Evolutionary conservation across 2,888 invertebrate genomes (phyloP), one percentile per base, ranked within the genome.

Genomic region (Panzeria rudis): DNA sequence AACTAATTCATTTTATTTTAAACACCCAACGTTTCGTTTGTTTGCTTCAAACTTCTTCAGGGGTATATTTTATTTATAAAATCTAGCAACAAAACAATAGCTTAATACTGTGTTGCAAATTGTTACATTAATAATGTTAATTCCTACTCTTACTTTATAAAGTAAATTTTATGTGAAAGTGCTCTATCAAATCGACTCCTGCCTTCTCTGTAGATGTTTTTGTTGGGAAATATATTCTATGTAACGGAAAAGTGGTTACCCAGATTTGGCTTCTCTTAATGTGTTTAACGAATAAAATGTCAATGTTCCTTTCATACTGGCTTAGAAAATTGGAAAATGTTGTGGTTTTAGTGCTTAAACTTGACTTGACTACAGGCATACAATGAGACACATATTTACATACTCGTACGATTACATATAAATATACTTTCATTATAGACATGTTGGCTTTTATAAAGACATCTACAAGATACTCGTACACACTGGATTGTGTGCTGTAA

Each of bases 261-360:
- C 35, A 29, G 23, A 15, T 68, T 62, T 68, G 38, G 25, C 25
- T 15, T 50, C 47, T 66, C 32, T 62, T 9, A 20, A 38, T 52
- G 20, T 66, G 25, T 64, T 54, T 54, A 66, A 38, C 59, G 13
- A 38, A 50, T 52, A 68, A 50, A 32, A 35, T 61, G 68, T 54
- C 59, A 68, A 69, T 47, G 23, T 73, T 68, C 38, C 59, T 73
- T 78, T 77, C 25, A 64, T 20, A 35, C 5, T 20, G 75, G 54
- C 69, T 66, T 80, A 59, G 66, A 62, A 69, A 69, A 77, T 73
- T 47, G 72, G 54, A 81, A 81, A 73, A 77, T 77, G 68, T 84
- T 84, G 84, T 77, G 84, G 84, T 72, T 77, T 66, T 25, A 69
- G 44, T 76, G 38, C 47, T 77, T 81, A 84, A 84, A 84, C 66